Evolutionary conservation across 2,113 vertebrate species (phyloP).

Genomic region (Leptocoma aspasia): DNA sequence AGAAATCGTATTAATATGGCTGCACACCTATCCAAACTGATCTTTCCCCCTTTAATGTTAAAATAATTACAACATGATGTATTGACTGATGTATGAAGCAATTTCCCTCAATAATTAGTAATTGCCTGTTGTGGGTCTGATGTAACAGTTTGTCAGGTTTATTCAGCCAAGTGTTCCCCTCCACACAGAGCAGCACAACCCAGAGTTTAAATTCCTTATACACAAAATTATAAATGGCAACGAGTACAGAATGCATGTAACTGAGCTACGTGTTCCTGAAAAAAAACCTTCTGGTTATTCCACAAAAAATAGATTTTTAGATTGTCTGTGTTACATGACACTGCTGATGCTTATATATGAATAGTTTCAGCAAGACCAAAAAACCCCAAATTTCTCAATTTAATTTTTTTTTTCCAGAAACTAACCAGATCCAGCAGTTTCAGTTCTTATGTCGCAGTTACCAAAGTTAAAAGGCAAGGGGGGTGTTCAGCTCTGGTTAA

Average conservation of each 20-base stretch:
- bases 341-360: not conserved
- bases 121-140: not conserved
- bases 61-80: not conserved
- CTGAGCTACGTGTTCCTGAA: not conserved
- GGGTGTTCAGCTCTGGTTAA: not conserved
- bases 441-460: not conserved
- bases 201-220: not conserved
- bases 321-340: not conserved
- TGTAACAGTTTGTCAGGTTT: not conserved
- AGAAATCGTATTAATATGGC: not conserved
- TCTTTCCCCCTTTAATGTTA: not conserved
- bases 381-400: not conserved
- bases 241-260: not conserved
- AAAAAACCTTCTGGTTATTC: not conserved
- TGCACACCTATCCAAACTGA: not conserved
- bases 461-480: not conserved
- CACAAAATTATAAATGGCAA: not conserved
- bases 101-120: constrained; percentile 3
- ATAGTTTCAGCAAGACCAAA: not conserved
- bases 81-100: not conserved
- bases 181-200: not conserved
- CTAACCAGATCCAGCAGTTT: not conserved
- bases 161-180: not conserved
- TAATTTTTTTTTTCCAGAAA: not conserved
- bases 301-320: not conserved